Base-by-base conservation (phyloP, 2,113 vertebrate genomes). In the Lamprologus speciosus region DNA sequence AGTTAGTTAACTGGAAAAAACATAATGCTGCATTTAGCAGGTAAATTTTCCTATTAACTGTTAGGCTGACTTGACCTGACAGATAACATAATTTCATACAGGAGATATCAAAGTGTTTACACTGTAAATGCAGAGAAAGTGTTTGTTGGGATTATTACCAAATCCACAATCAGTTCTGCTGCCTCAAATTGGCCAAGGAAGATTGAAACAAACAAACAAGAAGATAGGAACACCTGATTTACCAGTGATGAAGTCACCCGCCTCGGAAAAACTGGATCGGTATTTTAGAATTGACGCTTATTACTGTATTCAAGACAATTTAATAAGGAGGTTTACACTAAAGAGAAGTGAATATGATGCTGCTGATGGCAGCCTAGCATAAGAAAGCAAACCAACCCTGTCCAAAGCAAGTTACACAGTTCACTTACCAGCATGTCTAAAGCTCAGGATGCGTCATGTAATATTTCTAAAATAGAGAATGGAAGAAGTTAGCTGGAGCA, bases 381-480 rank as follows among this genome's bases (percentile, higher is more conserved):
- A 63, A 35, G 58, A 63, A n/a, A 63, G 58, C 4, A 63, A 63
- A 63, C 17, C 58, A 63, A 63, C 31, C 16, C 58, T 63, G 17
- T 63, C 31, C 58, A 63, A 63, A 63, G 31, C 58, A 63, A 19
- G 31, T 63, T 35, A 35, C 17, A 35, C 9, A 63, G 58, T 63
- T 33, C 16, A 63, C 58, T 63, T 63, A 63, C 58, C 58, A 63
- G 58, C 58, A 63, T 19, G 1, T 63, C 31, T 35, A 63, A 63
- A 63, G 60, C 33, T 65, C 33, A 0, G 10, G 17, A 65, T 65
- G 31, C 0, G 0, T 0, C 17, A 37, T 37, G 60, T 35, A 37
- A 37, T 13, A 35, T 63, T 35, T 63, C 58, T 33, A 63, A 63
- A 65, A 0, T 37, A 0, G 60, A 65, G 19, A 65, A n/a, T 37